Conservation (phyloP, 1,140 invertebrate species). For the Oreohelix idahoensis region DNA sequence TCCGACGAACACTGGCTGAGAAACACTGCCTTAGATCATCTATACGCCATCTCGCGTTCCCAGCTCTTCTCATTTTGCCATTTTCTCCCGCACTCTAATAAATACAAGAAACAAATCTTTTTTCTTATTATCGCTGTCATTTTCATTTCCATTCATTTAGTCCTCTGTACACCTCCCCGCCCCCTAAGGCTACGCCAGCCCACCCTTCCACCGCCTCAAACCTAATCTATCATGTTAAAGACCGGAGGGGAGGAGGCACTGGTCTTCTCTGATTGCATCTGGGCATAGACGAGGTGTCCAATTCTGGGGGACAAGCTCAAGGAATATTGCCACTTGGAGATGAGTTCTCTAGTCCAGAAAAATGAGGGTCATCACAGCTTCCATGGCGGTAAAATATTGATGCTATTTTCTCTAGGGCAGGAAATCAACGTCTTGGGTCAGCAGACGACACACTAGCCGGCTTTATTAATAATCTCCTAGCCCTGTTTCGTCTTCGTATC, state of each 20-base stretch:
- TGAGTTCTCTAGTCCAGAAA: conserved; percentile 11
- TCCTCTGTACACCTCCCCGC: too few relatives aligned
- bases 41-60: too few relatives aligned
- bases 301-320: not conserved
- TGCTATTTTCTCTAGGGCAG: conserved; percentile 5
- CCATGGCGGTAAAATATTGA: conserved; percentile 9
- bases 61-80: too few relatives aligned
- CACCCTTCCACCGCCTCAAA: not conserved
- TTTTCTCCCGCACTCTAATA: too few relatives aligned
- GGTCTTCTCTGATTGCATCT: not conserved
- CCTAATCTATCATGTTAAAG: conserved; percentile 1
- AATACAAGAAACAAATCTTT: too few relatives aligned
- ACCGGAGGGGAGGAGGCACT: not conserved
- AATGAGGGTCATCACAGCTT: conserved; percentile 9
- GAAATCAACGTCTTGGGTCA: conserved; percentile 11
- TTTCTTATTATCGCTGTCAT: too few relatives aligned
- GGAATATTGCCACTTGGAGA: conserved; percentile 16
- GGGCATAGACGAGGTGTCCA: conserved; percentile 12
- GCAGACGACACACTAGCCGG: conserved; percentile 4
- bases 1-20: too few relatives aligned
- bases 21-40: too few relatives aligned
- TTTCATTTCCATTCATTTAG: too few relatives aligned
- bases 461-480: conserved; percentile 9
- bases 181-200: not conserved
- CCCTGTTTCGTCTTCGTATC: not conserved